Conservation (phyloP, 64 coral and sea anemone species). For the Montipora efflorescens region DNA sequence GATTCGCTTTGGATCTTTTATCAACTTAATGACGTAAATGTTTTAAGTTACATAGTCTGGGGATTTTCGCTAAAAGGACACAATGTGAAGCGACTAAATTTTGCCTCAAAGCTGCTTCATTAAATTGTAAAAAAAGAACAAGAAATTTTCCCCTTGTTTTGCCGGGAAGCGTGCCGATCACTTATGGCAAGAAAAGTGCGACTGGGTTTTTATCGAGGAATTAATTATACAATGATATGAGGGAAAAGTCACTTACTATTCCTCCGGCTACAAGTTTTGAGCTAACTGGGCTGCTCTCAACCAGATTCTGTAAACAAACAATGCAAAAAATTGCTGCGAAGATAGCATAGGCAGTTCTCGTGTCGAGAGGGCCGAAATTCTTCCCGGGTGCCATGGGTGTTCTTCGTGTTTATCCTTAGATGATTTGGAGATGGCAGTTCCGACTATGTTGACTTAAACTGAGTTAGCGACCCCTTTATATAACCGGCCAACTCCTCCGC, state of each 20-base stretch:
- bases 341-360: neutral
- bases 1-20: too few relatives aligned
- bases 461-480: neutral
- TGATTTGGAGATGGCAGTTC: neutral
- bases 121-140: too few relatives aligned
- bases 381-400: neutral
- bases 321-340: neutral
- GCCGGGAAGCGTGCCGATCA: too few relatives aligned
- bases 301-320: neutral
- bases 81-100: too few relatives aligned
- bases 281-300: slow-evolving; percentile 5
- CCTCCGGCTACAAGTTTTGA: slow-evolving; percentile 22
- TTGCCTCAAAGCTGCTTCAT: too few relatives aligned
- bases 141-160: too few relatives aligned
- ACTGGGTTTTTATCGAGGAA: too few relatives aligned
- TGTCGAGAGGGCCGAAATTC: neutral
- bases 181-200: too few relatives aligned
- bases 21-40: too few relatives aligned
- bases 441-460: neutral
- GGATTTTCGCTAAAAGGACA: too few relatives aligned
- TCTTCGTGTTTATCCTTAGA: neutral
- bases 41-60: too few relatives aligned
- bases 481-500: neutral
- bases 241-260: slow-evolving; percentile 13
- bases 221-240: neutral